Evolutionary conservation across 1,140 invertebrate species (phyloP).

Genomic region (Manduca sexta): DNA sequence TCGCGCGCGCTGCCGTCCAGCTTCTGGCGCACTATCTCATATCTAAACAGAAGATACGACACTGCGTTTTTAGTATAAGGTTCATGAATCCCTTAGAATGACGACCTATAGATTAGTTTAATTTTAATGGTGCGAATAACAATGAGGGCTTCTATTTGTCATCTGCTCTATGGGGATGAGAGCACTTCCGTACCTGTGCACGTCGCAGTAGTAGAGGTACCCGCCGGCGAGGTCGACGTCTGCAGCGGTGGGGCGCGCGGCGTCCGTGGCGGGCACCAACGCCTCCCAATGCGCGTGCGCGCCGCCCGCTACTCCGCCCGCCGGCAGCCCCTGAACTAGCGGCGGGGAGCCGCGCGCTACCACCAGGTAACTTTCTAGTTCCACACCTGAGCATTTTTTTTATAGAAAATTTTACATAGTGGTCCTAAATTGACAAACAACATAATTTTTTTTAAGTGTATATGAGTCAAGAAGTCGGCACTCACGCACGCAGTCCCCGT

Average conservation of each 20-base stretch:
- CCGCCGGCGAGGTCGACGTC: slow-evolving; percentile 80
- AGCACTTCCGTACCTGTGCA: slow-evolving; percentile 70
- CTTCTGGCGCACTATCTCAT: slow-evolving; percentile 82
- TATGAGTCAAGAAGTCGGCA: slow-evolving; percentile 19
- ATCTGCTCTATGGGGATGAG: no score
- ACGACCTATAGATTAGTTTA: no score
- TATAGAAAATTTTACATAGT: no score
- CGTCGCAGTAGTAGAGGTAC: slow-evolving; percentile 82
- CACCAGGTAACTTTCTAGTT: slow-evolving; percentile 42
- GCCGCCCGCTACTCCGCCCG: slow-evolving; percentile 11
- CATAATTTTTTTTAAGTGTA: no score
- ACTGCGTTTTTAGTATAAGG: no score
- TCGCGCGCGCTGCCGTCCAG: slow-evolving; percentile 82
- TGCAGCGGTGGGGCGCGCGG: slow-evolving; percentile 77
- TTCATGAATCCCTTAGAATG: no score
- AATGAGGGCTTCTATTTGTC: no score
- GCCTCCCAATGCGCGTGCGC: slow-evolving; percentile 60
- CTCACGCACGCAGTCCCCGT: slow-evolving; percentile 77
- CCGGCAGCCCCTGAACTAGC: slow-evolving; percentile 35
- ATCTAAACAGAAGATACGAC: slow-evolving; percentile 24
- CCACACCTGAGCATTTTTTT: no score
- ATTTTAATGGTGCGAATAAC: no score
- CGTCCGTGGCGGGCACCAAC: slow-evolving; percentile 79
- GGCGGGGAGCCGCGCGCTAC: slow-evolving; percentile 46
- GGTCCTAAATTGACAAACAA: no score